These are phyloP conservation scores for Lottia gigantea DNA, from an alignment of 2,888 invertebrate species.

Conservation along the genomic window DNA sequence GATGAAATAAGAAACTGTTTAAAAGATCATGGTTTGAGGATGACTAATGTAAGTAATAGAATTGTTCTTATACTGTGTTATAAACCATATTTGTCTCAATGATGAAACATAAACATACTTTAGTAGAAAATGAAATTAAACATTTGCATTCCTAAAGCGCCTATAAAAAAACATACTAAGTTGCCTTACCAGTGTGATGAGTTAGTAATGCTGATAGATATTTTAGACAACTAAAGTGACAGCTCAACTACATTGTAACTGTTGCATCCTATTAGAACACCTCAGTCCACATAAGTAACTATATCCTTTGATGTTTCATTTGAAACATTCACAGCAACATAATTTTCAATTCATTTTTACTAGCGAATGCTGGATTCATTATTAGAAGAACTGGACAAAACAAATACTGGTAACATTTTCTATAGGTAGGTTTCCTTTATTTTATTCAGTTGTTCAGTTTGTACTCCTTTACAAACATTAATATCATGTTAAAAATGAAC, in stretches of 20 bases:
- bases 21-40: constrained; percentile 58
- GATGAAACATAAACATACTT: too few relatives aligned
- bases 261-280: too few relatives aligned
- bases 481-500: too few relatives aligned
- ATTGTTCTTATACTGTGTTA: too few relatives aligned
- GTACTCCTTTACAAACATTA: too few relatives aligned
- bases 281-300: too few relatives aligned
- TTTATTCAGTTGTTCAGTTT: neutral
- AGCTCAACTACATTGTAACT: too few relatives aligned
- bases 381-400: constrained; percentile 48
- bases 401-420: constrained; percentile 31
- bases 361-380: constrained; percentile 50
- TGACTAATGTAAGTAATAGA: constrained; percentile 59
- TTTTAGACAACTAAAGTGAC: too few relatives aligned
- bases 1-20: constrained; percentile 61
- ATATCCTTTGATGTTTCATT: too few relatives aligned
- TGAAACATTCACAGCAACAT: neutral
- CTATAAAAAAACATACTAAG: neutral
- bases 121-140: too few relatives aligned
- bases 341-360: constrained; percentile 22
- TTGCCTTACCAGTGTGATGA: neutral
- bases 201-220: too few relatives aligned
- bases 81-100: neutral
- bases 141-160: neutral
- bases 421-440: constrained; percentile 26